Evolutionary conservation across 2,888 invertebrate species (phyloP), one percentile per base, ranked within the genome.

Genomic region (Drosophila rubida): DNA sequence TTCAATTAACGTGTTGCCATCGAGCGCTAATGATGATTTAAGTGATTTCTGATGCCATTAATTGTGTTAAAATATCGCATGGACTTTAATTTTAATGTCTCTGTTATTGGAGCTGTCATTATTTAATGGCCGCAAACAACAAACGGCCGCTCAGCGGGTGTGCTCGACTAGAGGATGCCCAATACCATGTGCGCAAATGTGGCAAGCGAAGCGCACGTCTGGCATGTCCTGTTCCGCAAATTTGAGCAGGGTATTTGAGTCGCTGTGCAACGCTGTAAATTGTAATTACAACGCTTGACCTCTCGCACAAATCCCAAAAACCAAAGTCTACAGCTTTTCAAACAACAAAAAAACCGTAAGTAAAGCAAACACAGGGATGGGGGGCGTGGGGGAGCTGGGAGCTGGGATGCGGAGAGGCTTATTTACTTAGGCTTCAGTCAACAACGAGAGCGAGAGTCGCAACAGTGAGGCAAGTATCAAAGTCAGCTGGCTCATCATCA

Each of bases 31-130:
- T 82, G 67, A 57, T 42, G 60, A 71, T 77, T 66, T 69, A 55
- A 70, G 57, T 75, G 84, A 66, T 80, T 67, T 86, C 25, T 66
- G 46, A 72, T 79, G 45, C 32, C 45, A 35, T 41, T 58, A 23
- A 48, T 65, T 50, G 14, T 19, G n/a, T 13, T 14, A 35, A 23
- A 37, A 49, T 32, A 19, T 48, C 48, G 54, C 13, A 37, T 46
- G 35, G 16, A 14, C 25, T 37, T 27, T 54, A 68, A 74, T 74
- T 37, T 27, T 54, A 68, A 74, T 74, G 41, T 49, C 61, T 67
- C 60, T 53, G 25, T 72, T 49, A 41, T 45, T 41, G 54, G 14
- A 8, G 45, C n/a, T 54, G 46, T 61, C 46, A 54, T 44, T 62
- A 27, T 49, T 50, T 58, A 63, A 63, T 63, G 58, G 55, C 48